These are phyloP conservation scores for Molorchus minor DNA, from an alignment of 2,888 invertebrate species.

Conservation along the genomic window DNA sequence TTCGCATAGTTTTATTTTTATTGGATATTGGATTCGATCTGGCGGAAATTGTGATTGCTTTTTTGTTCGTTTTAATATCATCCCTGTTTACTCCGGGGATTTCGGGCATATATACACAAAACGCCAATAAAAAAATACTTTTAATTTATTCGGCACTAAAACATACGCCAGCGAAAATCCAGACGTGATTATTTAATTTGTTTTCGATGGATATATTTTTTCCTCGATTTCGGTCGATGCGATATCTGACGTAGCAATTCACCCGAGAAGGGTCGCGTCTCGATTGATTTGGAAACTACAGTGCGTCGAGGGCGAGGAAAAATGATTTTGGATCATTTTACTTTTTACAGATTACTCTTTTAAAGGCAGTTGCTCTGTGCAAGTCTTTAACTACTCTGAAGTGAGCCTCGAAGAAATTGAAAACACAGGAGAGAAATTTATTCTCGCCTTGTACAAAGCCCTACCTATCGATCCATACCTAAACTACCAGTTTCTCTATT, in stretches of 20 bases:
- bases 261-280: not conserved
- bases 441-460: too few species aligned
- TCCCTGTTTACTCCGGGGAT: conserved; percentile 54
- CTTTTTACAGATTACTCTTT: too few species aligned
- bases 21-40: conserved; percentile 59
- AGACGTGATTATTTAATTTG: conserved; percentile 22
- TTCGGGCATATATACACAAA: conserved; percentile 48
- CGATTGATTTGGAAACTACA: too few species aligned
- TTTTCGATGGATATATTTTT: not conserved
- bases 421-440: too few species aligned
- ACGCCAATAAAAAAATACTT: conserved; percentile 51
- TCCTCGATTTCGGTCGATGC: not conserved
- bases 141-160: conserved; percentile 44
- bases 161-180: conserved; percentile 16
- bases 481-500: too few species aligned
- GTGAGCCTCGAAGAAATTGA: too few species aligned
- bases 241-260: not conserved
- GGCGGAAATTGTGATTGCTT: conserved; percentile 54
- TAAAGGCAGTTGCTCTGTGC: too few species aligned
- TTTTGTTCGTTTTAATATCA: conserved; percentile 52
- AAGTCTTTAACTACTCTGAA: too few species aligned
- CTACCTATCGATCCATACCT: too few species aligned
- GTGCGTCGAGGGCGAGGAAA: too few species aligned
- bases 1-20: conserved; percentile 60
- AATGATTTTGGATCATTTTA: too few species aligned